A percentile compares a stretch with the other conserved stretches of the same genome.
phyloP scores from a whole-genome alignment of 1,140 invertebrate genomes.

The Drosophila willistoni region DNA sequence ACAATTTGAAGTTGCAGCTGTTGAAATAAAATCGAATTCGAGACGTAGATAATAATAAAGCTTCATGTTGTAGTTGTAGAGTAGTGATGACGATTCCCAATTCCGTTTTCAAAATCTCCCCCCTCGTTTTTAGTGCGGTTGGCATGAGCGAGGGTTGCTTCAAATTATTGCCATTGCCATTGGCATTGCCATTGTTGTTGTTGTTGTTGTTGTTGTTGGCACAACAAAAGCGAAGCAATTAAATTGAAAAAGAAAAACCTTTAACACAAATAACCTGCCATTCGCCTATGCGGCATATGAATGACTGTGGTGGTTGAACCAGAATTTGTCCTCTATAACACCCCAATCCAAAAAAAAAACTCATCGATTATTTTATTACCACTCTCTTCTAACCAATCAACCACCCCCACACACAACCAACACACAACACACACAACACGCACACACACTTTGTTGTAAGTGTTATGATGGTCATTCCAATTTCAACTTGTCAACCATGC shows the following conservation, averaged over 20 bases:
- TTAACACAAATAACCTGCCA: slow-evolving; percentile 14
- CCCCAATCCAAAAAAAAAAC: neutral
- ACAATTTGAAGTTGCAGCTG: slow-evolving; percentile 34
- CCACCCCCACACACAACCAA: slow-evolving; percentile 43
- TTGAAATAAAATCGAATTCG: slow-evolving; percentile 17
- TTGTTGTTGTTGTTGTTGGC: slow-evolving; percentile 64
- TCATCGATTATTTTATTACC: slow-evolving; percentile 71
- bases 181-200: slow-evolving; percentile 28
- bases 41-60: slow-evolving; percentile 13
- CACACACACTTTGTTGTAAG: slow-evolving; percentile 7
- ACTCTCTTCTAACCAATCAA: slow-evolving; percentile 26
- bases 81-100: slow-evolving; percentile 26
- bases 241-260: slow-evolving; percentile 67
- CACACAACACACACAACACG: slow-evolving; percentile 26
- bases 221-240: slow-evolving; percentile 74
- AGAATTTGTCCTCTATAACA: neutral
- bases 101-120: slow-evolving; percentile 27
- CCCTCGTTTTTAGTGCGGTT: slow-evolving; percentile 52
- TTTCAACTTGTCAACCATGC: slow-evolving; percentile 68
- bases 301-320: slow-evolving; percentile 17
- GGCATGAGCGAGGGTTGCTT: slow-evolving; percentile 55
- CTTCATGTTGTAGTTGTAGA: slow-evolving; percentile 1
- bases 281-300: too few species aligned
- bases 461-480: slow-evolving; percentile 6
- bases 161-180: slow-evolving; percentile 41